Evolutionary conservation across 2,797 vertebrate genomes (phyloP).

Genomic region (Nannoperca australis): DNA sequence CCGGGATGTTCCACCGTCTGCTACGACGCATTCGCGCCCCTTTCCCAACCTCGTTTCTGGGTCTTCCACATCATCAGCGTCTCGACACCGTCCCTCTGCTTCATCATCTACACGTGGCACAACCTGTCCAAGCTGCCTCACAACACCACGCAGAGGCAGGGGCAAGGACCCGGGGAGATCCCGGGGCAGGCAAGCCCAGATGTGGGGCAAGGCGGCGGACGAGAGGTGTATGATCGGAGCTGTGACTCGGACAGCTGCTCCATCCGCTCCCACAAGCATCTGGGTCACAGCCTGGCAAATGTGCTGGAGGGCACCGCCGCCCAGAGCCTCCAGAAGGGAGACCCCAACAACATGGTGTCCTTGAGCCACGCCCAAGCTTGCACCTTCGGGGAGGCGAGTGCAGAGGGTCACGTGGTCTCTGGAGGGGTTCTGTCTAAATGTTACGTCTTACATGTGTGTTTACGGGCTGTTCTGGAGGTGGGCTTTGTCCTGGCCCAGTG

Average conservation of each 20-base stretch:
- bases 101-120: conserved; percentile 95
- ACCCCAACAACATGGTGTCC: conserved; percentile 33
- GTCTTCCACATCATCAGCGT: conserved; percentile 97
- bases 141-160: conserved; percentile 51
- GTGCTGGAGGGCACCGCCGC: conserved; percentile 77
- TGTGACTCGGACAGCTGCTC: conserved; percentile 90
- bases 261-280: conserved; percentile 81
- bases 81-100: conserved; percentile 93
- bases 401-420: conserved; percentile 52
- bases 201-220: conserved; percentile 21
- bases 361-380: conserved; percentile 39
- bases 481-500: conserved; percentile 95
- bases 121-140: conserved; percentile 89
- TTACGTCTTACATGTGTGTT: conserved; percentile 92
- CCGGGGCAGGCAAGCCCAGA: conserved; percentile 62
- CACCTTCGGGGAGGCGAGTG: conserved; percentile 17
- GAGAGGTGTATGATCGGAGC: conserved; percentile 77
- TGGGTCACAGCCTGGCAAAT: conserved; percentile 81
- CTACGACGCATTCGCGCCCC: conserved; percentile 94
- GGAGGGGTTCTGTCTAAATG: conserved; percentile 89
- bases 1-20: conserved; percentile 96
- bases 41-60: conserved; percentile 97
- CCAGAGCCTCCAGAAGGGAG: conserved; percentile 47
- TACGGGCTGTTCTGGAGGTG: conserved; percentile 90
- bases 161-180: conserved; percentile 5